Base-by-base conservation (phyloP, 2,888 invertebrate species). In the Lissonota sp. region DNA sequence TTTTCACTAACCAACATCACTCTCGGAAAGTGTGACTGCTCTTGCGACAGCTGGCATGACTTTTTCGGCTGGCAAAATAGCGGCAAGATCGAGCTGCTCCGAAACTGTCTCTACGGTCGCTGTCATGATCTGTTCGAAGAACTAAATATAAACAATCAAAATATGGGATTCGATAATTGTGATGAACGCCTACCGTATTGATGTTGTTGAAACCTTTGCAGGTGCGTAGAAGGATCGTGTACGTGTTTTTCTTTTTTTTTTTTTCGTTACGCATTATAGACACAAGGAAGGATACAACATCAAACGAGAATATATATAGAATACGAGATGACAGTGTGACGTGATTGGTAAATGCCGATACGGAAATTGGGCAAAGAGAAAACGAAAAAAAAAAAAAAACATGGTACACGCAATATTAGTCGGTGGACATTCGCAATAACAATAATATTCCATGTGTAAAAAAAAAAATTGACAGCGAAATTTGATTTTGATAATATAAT, bases 101-200 rank as follows among this genome's bases (percentile, higher is more conserved):
- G 97, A 96, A 84, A 98, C 97, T 49, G 98, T 98, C 94, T 98
- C 97, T 89, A 98, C 98, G n/a, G 98, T 98, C 37, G 98, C 98
- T 86, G 98, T 98, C 97, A 98, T 97, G 90, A 98, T 97, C 97
- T 97, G 94, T 89, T 92, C 92, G 89, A 92, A 92, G 88, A 92
- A 92, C 92, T 91, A 93, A 26, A 93, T 90, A 90, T 90, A 90
- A 91, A 91, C 90, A 85, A 89, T 90, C 90, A 89, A 89, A 89
- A 89, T 89, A 89, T 67, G 86, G 88, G 87, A 86, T 84, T 82
- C 87, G 87, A 85, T 76, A 86, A 85, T 84, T 87, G 85, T 86
- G 84, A 86, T 87, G 82, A 87, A 89, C 26, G 88, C 90, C 89
- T 90, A 91, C 91, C 91, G 91, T 90, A n/a, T 79, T 75, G 66